A percentile compares a stretch with the other conserved stretches of the same genome.
phyloP scores from a whole-genome alignment of 1,140 invertebrate species.

The Drosophila obscura region DNA sequence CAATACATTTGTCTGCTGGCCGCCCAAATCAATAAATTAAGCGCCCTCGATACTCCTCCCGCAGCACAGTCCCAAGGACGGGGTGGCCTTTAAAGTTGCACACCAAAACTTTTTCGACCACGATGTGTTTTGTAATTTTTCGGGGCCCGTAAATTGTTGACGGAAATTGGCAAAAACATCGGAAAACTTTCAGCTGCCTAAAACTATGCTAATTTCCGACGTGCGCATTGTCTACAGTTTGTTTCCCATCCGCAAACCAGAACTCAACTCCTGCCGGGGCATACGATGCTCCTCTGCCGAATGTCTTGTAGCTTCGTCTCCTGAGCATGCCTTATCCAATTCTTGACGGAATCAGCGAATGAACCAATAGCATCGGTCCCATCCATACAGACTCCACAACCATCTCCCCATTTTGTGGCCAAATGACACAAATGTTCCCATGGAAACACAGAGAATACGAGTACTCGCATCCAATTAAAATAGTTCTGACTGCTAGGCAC shows the following conservation, averaged over 20 bases:
- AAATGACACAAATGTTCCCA: too few relatives aligned
- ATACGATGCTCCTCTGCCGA: too few relatives aligned
- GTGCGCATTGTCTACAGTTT: slow-evolving; percentile 36
- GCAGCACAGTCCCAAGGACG: slow-evolving; percentile 1
- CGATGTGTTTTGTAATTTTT: slow-evolving; percentile 14
- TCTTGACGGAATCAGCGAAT: too few relatives aligned
- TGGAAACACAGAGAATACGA: too few relatives aligned
- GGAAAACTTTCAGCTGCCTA: slow-evolving; percentile 62
- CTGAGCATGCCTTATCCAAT: too few relatives aligned
- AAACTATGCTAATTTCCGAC: slow-evolving; percentile 80
- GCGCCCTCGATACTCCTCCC: slow-evolving; percentile 18
- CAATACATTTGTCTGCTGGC: slow-evolving; percentile 29
- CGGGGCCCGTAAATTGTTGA: slow-evolving; percentile 47
- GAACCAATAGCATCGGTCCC: too few relatives aligned
- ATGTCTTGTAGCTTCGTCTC: not conserved
- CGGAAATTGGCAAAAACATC: slow-evolving; percentile 80
- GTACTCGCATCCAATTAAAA: too few relatives aligned
- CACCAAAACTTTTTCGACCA: slow-evolving; percentile 37
- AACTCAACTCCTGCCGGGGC: slow-evolving; percentile 10
- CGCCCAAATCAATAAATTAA: slow-evolving; percentile 74
- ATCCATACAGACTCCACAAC: too few relatives aligned
- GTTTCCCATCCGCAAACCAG: not conserved
- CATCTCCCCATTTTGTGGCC: too few relatives aligned
- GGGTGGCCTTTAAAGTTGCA: slow-evolving; percentile 46
- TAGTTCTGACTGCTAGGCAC: not conserved